Evolutionary conservation across 2,888 invertebrate genomes (phyloP).

Genomic region (Chorisops tibialis): DNA sequence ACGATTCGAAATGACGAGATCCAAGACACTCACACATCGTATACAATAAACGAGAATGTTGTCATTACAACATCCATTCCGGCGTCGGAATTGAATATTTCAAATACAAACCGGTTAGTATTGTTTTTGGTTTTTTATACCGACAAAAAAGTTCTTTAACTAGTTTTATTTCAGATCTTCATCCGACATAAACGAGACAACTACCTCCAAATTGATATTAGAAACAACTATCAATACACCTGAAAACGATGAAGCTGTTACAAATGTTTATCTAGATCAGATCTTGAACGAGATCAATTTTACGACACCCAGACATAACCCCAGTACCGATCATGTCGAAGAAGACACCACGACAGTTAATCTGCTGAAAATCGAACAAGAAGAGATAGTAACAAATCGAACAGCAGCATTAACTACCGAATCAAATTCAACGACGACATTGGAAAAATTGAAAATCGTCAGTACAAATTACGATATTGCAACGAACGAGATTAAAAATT

Average conservation of each 20-base stretch:
- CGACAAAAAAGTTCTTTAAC: neutral
- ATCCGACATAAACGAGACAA: neutral
- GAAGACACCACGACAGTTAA: neutral
- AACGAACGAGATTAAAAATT: slow-evolving; percentile 30
- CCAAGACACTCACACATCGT: neutral
- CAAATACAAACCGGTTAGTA: slow-evolving; percentile 8
- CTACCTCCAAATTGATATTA: neutral
- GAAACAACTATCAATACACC: slow-evolving; percentile 2
- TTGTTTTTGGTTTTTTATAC: neutral
- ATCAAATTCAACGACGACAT: neutral
- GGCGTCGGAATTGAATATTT: neutral
- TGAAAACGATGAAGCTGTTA: neutral
- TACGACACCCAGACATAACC: neutral
- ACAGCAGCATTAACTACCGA: slow-evolving; percentile 1
- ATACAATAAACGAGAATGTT: neutral
- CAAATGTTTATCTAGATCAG: neutral
- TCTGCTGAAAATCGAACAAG: neutral
- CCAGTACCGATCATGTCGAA: neutral
- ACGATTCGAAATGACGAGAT: neutral
- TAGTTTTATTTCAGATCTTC: slow-evolving; percentile 4
- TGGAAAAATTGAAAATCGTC: slow-evolving; percentile 3
- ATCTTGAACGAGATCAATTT: neutral
- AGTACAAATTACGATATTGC: slow-evolving; percentile 27
- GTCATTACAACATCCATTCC: neutral
- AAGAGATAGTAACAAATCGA: slow-evolving; percentile 4